These are phyloP conservation scores for Axinella damicornis DNA, from an alignment of 37 sponge, comb jelly and placozoan genomes.

Conservation along the genomic window DNA sequence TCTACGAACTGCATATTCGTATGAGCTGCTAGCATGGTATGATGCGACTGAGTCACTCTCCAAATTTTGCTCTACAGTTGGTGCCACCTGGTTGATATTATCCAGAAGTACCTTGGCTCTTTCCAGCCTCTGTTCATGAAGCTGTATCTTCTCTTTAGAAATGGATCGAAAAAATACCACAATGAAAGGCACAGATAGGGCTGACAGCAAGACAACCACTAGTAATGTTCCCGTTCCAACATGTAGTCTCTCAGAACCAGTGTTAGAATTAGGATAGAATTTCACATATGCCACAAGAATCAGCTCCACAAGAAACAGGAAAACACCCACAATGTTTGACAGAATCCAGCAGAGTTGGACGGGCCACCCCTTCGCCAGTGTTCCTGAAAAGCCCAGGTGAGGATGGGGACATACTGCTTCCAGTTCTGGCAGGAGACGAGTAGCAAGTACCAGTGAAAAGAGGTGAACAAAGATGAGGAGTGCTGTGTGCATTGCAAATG, in stretches of 20 bases:
- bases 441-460: conserved; percentile 70
- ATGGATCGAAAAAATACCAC: conserved; percentile 31
- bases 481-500: conserved; percentile 69
- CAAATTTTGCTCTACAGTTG: too few species aligned
- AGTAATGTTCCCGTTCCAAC: conserved; percentile 62
- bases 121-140: conserved; percentile 42
- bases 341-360: conserved; percentile 68
- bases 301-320: conserved; percentile 69
- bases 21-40: too few species aligned
- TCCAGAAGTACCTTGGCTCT: conserved; percentile 28
- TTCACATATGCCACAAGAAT: conserved; percentile 73
- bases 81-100: conserved; percentile 22
- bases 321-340: conserved; percentile 72
- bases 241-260: not conserved
- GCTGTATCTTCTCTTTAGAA: conserved; percentile 50
- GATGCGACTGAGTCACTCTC: too few species aligned
- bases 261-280: conserved; percentile 39
- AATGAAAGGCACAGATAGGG: conserved; percentile 33
- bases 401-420: conserved; percentile 59
- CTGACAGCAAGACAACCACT: conserved; percentile 29
- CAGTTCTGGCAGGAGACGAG: conserved; percentile 71
- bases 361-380: conserved; percentile 45
- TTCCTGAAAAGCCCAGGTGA: conserved; percentile 22
- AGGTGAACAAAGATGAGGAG: conserved; percentile 78
- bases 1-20: too few species aligned